A percentile compares a stretch with the other conserved stretches of the same genome.
phyloP scores from a whole-genome alignment of 37 sponge, comb jelly and placozoan genomes.

The Corticium candelabrum region DNA sequence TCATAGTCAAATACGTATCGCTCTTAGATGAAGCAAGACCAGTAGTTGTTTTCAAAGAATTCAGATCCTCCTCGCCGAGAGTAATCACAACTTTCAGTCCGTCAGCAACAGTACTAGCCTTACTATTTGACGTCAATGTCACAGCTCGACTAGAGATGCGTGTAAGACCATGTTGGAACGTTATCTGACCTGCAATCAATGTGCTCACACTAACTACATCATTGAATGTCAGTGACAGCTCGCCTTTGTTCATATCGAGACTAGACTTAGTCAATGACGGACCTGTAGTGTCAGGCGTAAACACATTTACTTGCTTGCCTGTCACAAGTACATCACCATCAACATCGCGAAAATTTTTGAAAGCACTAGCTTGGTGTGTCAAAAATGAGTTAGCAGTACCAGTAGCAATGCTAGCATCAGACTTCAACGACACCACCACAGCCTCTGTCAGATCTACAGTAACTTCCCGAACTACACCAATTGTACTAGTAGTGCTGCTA shows the following conservation, averaged over 20 bases:
- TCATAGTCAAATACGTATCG: slow-evolving; percentile 65
- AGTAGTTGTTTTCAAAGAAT: slow-evolving; percentile 45
- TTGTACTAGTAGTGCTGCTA: background rate
- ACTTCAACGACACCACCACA: slow-evolving; percentile 28
- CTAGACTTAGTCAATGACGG: background rate
- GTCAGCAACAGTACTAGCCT: background rate
- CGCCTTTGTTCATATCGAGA: background rate
- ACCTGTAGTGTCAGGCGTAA: background rate
- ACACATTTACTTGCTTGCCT: background rate
- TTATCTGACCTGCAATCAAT: background rate
- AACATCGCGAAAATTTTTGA: slow-evolving; percentile 42
- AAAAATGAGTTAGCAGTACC: slow-evolving; percentile 34
- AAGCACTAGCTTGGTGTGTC: slow-evolving; percentile 22
- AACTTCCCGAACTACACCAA: slow-evolving; percentile 39
- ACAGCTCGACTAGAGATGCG: background rate
- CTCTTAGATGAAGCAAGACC: slow-evolving; percentile 27
- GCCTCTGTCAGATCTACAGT: slow-evolving; percentile 33
- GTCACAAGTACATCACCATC: background rate
- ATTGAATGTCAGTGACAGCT: background rate
- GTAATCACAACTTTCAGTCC: background rate
- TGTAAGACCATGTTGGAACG: slow-evolving; percentile 27
- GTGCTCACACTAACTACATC: slow-evolving; percentile 22
- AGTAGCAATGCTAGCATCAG: slow-evolving; percentile 28
- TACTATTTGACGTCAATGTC: background rate
- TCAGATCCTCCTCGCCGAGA: slow-evolving; percentile 25